Evolutionary conservation across 2,888 invertebrate genomes (phyloP).

Genomic region (Saturnia japonica): DNA sequence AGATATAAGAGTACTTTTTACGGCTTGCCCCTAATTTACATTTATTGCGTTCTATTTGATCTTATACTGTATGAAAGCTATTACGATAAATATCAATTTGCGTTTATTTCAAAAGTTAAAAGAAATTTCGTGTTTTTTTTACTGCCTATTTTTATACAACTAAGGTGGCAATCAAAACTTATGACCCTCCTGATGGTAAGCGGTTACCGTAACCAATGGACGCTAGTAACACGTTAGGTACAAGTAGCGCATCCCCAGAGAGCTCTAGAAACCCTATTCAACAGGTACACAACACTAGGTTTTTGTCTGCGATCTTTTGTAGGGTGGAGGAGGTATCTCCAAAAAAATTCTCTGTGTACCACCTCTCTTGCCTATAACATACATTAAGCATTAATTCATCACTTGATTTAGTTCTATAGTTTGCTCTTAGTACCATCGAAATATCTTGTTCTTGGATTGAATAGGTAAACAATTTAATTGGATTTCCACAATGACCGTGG

Average conservation of each 20-base stretch:
- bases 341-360: too few relatives aligned
- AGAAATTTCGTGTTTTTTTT: not conserved
- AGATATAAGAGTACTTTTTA: not conserved
- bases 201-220: too few relatives aligned
- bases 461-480: conserved; percentile 64
- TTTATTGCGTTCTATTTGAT: conserved; percentile 3
- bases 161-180: too few relatives aligned
- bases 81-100: conserved; percentile 30
- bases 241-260: too few relatives aligned
- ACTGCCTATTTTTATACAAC: too few relatives aligned
- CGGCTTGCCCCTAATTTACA: conserved; percentile 4
- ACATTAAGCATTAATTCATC: not conserved
- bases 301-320: too few relatives aligned
- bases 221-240: too few relatives aligned
- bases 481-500: conserved; percentile 60
- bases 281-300: too few relatives aligned
- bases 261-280: too few relatives aligned
- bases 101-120: conserved; percentile 35
- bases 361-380: too few relatives aligned
- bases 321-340: too few relatives aligned
- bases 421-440: conserved; percentile 8
- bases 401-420: not conserved
- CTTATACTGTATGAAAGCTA: conserved; percentile 25
- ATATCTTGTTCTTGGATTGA: conserved; percentile 40
- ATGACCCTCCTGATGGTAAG: too few relatives aligned